These are phyloP conservation scores for Glomeris marginata DNA, from an alignment of 2,888 invertebrate genomes.

Conservation along the genomic window DNA sequence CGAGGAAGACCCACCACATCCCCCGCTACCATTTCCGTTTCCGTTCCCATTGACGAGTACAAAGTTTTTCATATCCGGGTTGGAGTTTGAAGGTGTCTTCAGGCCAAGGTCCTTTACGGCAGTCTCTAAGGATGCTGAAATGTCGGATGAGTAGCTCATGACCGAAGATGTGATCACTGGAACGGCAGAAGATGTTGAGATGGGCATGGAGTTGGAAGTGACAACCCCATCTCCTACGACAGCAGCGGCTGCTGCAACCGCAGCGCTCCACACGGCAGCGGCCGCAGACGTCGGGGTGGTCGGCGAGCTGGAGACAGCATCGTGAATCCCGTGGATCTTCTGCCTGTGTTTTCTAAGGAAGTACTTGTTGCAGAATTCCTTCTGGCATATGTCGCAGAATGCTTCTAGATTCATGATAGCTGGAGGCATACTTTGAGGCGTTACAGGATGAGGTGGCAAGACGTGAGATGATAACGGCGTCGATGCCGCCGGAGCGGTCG, in stretches of 20 bases:
- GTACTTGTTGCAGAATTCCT: conserved; percentile 55
- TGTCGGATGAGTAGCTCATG: too few relatives aligned
- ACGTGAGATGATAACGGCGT: too few relatives aligned
- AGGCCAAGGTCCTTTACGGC: too few relatives aligned
- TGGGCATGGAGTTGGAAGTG: conserved; percentile 12
- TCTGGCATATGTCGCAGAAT: conserved; percentile 54
- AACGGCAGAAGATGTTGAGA: conserved; percentile 20
- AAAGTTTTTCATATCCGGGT: too few relatives aligned
- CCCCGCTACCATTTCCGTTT: neutral
- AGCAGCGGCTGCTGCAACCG: neutral
- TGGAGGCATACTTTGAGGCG: conserved; percentile 6
- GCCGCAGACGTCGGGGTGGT: conserved; percentile 4
- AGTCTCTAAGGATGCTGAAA: too few relatives aligned
- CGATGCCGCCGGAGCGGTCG: too few relatives aligned
- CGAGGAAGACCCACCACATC: neutral
- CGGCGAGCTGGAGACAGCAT: conserved; percentile 12
- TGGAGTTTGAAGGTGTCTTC: too few relatives aligned
- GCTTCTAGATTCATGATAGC: conserved; percentile 27
- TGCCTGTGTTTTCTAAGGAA: conserved; percentile 53
- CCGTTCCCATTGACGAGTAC: neutral
- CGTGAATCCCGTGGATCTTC: conserved; percentile 44
- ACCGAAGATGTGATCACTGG: too few relatives aligned
- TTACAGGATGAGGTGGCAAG: neutral
- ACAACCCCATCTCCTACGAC: conserved; percentile 3
- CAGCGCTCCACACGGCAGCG: neutral